Evolutionary conservation across 2,888 invertebrate species (phyloP).

Genomic region (Tribolium freemani): DNA sequence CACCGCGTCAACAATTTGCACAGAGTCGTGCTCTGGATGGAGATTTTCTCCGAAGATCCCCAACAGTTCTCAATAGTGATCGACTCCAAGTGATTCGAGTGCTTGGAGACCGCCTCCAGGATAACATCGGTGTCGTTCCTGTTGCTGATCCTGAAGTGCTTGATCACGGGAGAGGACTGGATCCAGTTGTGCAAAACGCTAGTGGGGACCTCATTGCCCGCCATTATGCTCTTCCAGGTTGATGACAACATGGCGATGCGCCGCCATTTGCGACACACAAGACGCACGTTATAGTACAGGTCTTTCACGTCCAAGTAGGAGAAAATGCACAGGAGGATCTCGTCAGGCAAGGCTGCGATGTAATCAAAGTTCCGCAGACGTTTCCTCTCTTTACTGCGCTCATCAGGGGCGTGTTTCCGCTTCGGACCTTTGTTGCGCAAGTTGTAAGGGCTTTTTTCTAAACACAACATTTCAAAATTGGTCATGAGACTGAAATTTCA

Average conservation of each 20-base stretch:
- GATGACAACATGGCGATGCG: constrained; percentile 28
- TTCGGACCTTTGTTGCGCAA: constrained; percentile 4
- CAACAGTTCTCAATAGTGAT: constrained; percentile 37
- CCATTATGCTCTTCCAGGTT: constrained; percentile 15
- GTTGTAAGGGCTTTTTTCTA: constrained; percentile 9
- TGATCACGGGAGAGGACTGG: constrained; percentile 19
- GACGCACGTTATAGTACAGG: constrained; percentile 35
- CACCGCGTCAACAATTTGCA: constrained; percentile 34
- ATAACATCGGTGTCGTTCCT: constrained; percentile 30
- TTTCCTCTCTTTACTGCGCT: constrained; percentile 5
- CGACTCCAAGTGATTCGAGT: constrained; percentile 8
- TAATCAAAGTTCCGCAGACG: constrained; percentile 18
- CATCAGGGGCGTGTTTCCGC: not conserved
- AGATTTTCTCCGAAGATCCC: constrained; percentile 8
- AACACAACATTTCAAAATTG: constrained; percentile 8
- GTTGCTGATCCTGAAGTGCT: constrained; percentile 11
- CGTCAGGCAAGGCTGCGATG: constrained; percentile 24
- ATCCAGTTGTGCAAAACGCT: constrained; percentile 27
- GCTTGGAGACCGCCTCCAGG: constrained; percentile 6
- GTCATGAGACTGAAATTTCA: constrained; percentile 23
- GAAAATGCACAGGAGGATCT: constrained; percentile 30
- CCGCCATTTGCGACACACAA: constrained; percentile 29
- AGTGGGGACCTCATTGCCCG: constrained; percentile 2
- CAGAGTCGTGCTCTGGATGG: constrained; percentile 17
- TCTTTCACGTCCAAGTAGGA: constrained; percentile 21